Evolutionary conservation across 2,888 invertebrate species (phyloP).

Genomic region (Cataglyphis livida): DNA sequence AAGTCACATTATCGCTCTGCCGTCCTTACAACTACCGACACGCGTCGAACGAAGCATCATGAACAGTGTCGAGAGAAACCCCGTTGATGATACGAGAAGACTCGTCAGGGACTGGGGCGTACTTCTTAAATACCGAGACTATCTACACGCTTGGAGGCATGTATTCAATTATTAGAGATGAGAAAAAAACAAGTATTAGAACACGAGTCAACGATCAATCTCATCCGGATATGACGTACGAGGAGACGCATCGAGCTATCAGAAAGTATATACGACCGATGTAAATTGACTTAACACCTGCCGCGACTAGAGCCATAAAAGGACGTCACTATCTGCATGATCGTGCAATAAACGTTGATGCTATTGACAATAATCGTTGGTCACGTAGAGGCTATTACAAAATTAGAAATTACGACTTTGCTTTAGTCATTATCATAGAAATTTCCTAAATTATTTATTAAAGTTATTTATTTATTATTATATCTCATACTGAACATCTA

Average conservation of each 20-base stretch:
- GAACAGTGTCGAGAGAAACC: slow-evolving; percentile 64
- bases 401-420: slow-evolving; percentile 13
- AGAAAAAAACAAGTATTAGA: not conserved
- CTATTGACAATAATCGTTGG: slow-evolving; percentile 59
- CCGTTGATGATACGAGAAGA: slow-evolving; percentile 79
- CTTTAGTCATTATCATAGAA: not conserved
- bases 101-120: slow-evolving; percentile 85
- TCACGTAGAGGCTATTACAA: slow-evolving; percentile 55
- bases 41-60: slow-evolving; percentile 82
- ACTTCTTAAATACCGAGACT: slow-evolving; percentile 83
- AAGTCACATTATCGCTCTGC: slow-evolving; percentile 79
- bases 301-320: not conserved
- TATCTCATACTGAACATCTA: slow-evolving; percentile 26
- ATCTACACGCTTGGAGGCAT: slow-evolving; percentile 83
- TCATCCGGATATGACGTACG: slow-evolving; percentile 5
- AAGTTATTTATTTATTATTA: slow-evolving; percentile 63
- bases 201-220: not conserved
- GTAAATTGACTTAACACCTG: slow-evolving; percentile 56
- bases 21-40: slow-evolving; percentile 75
- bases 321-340: slow-evolving; percentile 37
- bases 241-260: slow-evolving; percentile 3
- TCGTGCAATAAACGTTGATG: slow-evolving; percentile 23
- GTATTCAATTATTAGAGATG: slow-evolving; percentile 77
- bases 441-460: slow-evolving; percentile 64
- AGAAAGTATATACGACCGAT: not conserved